Conservation (phyloP, 2,888 invertebrate species). For the Endomychus coccineus region DNA sequence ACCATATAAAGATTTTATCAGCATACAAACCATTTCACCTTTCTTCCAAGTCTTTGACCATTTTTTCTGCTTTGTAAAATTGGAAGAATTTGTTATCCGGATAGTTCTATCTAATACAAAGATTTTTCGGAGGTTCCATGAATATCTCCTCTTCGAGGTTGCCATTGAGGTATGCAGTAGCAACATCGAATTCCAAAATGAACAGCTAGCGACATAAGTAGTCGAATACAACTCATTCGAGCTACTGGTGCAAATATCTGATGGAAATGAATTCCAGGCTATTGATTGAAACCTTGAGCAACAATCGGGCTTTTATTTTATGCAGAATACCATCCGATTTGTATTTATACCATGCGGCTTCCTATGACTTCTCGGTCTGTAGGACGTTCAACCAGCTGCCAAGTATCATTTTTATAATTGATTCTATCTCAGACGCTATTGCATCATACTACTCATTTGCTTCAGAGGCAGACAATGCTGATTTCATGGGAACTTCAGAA, state of each 20-base stretch:
- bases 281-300: conserved; percentile 27
- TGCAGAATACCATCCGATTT: conserved; percentile 21
- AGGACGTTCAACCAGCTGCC: conserved; percentile 21
- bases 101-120: no score
- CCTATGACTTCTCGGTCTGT: conserved; percentile 18
- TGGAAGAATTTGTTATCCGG: no score
- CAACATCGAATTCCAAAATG: conserved; percentile 20
- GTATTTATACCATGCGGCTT: conserved; percentile 23
- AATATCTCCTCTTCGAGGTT: conserved; percentile 19
- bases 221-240: conserved; percentile 23
- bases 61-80: conserved; percentile 12
- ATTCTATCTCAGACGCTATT: conserved; percentile 18
- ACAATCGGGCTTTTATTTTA: conserved; percentile 26
- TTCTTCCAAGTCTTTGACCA: conserved; percentile 10
- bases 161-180: conserved; percentile 21
- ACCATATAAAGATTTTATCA: conserved; percentile 23
- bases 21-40: conserved; percentile 19
- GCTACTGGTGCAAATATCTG: conserved; percentile 29
- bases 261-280: conserved; percentile 25
- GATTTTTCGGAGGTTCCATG: conserved; percentile 17
- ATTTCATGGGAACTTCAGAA: conserved; percentile 13
- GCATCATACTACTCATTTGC: conserved; percentile 21
- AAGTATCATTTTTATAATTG: conserved; percentile 22
- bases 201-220: conserved; percentile 23
- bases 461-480: conserved; percentile 13